Percentiles rank a stretch among this genome's conserved stretches.
phyloP scores from a whole-genome alignment of 2,888 invertebrate genomes.

The Perizoma flavofasciatum region DNA sequence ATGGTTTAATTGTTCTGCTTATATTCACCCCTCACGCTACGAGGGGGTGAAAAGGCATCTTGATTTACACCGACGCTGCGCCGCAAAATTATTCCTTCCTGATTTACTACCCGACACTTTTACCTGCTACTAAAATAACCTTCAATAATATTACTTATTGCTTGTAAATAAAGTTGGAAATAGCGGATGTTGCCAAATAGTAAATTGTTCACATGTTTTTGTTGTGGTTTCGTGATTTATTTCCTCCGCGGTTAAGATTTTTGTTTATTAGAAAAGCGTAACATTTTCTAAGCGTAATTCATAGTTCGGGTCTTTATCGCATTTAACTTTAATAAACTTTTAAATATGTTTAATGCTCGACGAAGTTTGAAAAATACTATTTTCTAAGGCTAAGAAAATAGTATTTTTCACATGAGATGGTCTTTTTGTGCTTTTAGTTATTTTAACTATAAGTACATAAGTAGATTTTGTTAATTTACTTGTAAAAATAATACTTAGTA shows the following conservation, averaged over 20 bases:
- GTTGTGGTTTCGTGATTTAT: slow-evolving; percentile 9
- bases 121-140: slow-evolving; percentile 49
- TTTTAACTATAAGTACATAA: too few species aligned
- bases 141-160: slow-evolving; percentile 8
- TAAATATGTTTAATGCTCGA: too few species aligned
- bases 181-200: background rate
- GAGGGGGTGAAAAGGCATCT: slow-evolving; percentile 16
- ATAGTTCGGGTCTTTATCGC: too few species aligned
- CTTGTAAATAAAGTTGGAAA: slow-evolving; percentile 16
- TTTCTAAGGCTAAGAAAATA: too few species aligned
- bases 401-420: too few species aligned
- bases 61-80: slow-evolving; percentile 39
- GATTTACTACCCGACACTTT: slow-evolving; percentile 66
- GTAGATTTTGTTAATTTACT: too few species aligned
- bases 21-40: slow-evolving; percentile 26
- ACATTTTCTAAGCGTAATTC: too few species aligned
- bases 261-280: too few species aligned
- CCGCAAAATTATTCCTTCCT: slow-evolving; percentile 69
- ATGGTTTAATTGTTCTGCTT: slow-evolving; percentile 34
- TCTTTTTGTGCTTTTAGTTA: too few species aligned
- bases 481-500: too few species aligned
- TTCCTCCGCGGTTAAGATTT: background rate
- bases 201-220: slow-evolving; percentile 24
- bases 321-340: too few species aligned
- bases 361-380: too few species aligned